Evolutionary conservation across 2,797 vertebrate genomes (phyloP).

Genomic region (Myotis myotis): DNA sequence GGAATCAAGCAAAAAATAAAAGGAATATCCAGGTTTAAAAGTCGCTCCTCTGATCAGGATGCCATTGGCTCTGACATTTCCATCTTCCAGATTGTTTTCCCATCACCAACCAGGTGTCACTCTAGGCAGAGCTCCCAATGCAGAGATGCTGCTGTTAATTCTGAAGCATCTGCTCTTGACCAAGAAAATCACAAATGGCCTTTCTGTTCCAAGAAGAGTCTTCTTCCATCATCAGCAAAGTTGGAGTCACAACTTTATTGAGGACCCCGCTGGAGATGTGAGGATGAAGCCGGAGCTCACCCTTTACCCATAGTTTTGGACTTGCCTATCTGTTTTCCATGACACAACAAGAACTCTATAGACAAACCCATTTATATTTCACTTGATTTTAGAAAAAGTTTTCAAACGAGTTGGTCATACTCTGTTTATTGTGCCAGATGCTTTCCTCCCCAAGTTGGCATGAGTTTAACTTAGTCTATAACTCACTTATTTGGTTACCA

Average conservation of each 20-base stretch:
- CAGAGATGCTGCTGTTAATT: neutral
- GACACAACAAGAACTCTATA: constrained; percentile 63
- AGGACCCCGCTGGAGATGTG: neutral
- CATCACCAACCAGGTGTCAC: neutral
- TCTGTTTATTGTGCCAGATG: constrained; percentile 81
- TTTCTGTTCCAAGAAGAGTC: neutral
- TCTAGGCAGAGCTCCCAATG: neutral
- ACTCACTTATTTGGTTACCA: constrained; percentile 73
- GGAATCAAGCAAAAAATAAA: neutral
- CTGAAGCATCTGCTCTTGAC: neutral
- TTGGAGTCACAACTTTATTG: neutral
- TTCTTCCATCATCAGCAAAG: neutral
- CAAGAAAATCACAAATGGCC: neutral
- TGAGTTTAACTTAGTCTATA: constrained; percentile 81
- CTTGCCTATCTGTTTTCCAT: constrained; percentile 66
- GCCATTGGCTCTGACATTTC: neutral
- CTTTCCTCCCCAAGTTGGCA: constrained; percentile 78
- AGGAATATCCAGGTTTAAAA: neutral
- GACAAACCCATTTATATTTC: constrained; percentile 75
- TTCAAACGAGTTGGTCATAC: constrained; percentile 74
- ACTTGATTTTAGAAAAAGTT: constrained; percentile 79
- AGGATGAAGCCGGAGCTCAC: constrained; percentile 39
- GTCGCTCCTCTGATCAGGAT: neutral
- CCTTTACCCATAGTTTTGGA: constrained; percentile 55
- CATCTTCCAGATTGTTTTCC: neutral